A percentile compares a stretch with the other conserved stretches of the same genome.
Evolutionary conservation across 2,797 vertebrate species (phyloP).

Genomic region (Pseudopleuronectes americanus): DNA sequence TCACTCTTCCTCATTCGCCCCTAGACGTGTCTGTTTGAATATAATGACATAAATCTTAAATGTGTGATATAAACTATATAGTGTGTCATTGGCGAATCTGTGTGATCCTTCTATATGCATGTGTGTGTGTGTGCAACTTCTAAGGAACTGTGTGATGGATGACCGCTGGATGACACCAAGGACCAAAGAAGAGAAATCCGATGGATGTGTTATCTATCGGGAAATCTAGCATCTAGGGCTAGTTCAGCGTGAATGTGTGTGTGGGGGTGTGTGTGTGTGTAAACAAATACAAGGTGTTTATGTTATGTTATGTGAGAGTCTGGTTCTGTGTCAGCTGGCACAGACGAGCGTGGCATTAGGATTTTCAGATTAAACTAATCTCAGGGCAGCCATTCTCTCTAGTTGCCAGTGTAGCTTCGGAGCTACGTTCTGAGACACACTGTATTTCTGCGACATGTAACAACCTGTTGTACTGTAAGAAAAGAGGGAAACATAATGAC

Average conservation of each 20-base stretch:
- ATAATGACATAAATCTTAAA: not conserved
- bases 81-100: too few relatives aligned
- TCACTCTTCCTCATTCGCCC: slow-evolving; percentile 31
- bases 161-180: slow-evolving; percentile 47
- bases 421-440: slow-evolving; percentile 22
- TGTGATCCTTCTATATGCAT: not conserved
- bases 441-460: slow-evolving; percentile 18
- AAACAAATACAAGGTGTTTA: slow-evolving; percentile 40
- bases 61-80: not conserved
- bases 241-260: not conserved
- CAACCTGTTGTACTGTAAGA: not conserved
- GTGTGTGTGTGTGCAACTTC: not conserved
- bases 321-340: slow-evolving; percentile 67
- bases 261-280: slow-evolving; percentile 10
- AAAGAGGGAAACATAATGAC: slow-evolving; percentile 9
- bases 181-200: slow-evolving; percentile 41
- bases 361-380: slow-evolving; percentile 74
- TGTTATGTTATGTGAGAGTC: slow-evolving; percentile 53
- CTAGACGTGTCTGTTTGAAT: slow-evolving; percentile 12
- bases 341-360: slow-evolving; percentile 58
- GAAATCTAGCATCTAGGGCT: slow-evolving; percentile 22
- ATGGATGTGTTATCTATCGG: slow-evolving; percentile 55
- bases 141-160: slow-evolving; percentile 11
- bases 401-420: slow-evolving; percentile 33
- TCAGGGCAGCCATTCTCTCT: slow-evolving; percentile 53